Conservation (phyloP, 2,113 vertebrate species). For the Phaetusa simplex region DNA sequence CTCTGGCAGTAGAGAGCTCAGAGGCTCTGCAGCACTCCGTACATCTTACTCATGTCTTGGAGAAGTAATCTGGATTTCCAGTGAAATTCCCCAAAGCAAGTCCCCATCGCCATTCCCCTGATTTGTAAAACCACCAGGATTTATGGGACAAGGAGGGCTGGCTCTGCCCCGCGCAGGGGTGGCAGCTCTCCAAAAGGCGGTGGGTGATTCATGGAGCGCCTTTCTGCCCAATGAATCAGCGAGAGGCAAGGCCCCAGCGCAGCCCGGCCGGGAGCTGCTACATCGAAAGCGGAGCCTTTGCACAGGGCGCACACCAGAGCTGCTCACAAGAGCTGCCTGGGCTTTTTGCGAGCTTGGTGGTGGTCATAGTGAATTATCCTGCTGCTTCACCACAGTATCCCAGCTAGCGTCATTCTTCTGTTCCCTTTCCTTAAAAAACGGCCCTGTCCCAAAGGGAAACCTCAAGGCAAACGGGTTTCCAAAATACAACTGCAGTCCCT, state of each 20-base stretch:
- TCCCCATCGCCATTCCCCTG: rapidly evolving
- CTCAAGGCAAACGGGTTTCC: background rate
- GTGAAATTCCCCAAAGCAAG: background rate
- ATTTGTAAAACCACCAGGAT: background rate
- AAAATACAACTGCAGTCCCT: background rate
- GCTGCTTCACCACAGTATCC: rapidly evolving
- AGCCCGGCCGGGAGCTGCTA: background rate
- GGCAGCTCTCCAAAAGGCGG: background rate
- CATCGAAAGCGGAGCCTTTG: rapidly evolving
- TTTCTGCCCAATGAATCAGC: background rate
- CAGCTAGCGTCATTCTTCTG: background rate
- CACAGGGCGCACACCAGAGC: background rate
- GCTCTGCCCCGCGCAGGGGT: background rate
- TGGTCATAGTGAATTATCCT: background rate
- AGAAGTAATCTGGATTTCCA: background rate
- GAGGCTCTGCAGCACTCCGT: background rate
- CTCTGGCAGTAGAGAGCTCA: background rate
- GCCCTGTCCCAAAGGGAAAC: background rate
- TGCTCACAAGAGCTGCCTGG: background rate
- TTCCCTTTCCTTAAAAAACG: background rate
- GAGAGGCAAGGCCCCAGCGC: background rate
- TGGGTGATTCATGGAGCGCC: background rate
- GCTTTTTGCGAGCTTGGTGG: background rate
- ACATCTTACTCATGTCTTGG: background rate
- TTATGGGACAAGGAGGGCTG: background rate